Percentiles rank a stretch among this genome's conserved stretches.
phyloP scores from a whole-genome alignment of 2,113 vertebrate species.

The Asarcornis scutulata region DNA sequence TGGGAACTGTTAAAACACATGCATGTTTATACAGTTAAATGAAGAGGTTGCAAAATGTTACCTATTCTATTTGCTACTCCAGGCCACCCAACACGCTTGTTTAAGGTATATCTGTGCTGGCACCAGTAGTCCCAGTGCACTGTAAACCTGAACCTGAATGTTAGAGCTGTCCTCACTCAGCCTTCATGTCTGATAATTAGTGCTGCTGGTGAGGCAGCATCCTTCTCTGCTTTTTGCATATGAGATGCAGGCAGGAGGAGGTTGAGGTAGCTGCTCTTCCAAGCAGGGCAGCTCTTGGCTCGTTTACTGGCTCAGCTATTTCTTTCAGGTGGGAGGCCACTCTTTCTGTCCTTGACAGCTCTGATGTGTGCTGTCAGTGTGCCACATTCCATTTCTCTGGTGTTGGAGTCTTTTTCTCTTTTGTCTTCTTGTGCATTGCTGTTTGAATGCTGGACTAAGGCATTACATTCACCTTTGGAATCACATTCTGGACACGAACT shows the following conservation, averaged over 20 bases:
- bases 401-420: neutral
- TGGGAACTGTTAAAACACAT: neutral
- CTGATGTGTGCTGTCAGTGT: neutral
- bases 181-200: neutral
- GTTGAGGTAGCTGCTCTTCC: neutral
- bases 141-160: neutral
- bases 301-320: neutral
- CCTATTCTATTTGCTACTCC: accelerated
- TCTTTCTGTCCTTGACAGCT: neutral
- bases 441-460: neutral
- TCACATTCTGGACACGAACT: accelerated
- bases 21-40: neutral
- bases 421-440: neutral
- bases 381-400: neutral
- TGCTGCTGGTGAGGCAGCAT: neutral
- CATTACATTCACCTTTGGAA: neutral
- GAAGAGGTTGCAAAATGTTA: neutral
- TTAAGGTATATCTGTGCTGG: neutral
- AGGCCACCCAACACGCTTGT: neutral
- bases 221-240: neutral
- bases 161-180: neutral
- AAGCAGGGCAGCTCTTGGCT: neutral
- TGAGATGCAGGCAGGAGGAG: neutral
- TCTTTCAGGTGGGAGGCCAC: neutral
- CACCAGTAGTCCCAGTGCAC: too few species aligned